Evolutionary conservation across 2,113 vertebrate species (phyloP).

Genomic region (Zonotrichia leucophrys): DNA sequence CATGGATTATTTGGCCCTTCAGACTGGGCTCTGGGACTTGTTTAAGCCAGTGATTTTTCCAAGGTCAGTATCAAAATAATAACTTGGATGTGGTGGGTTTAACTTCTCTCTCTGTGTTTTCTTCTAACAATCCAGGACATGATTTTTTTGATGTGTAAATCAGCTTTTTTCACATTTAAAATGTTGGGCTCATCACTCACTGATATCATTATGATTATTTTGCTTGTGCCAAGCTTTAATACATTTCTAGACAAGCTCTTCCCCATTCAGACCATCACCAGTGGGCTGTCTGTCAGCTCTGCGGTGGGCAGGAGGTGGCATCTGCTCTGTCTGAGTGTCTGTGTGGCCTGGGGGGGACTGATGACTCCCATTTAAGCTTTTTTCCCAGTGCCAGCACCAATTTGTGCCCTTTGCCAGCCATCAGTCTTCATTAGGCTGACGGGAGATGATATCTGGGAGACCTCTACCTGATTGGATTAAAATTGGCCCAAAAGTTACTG

Average conservation of each 20-base stretch:
- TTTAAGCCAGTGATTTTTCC: not conserved
- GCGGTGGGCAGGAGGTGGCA: not conserved
- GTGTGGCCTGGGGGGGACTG: not conserved
- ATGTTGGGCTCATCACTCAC: not conserved
- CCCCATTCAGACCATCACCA: not conserved
- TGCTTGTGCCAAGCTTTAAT: not conserved
- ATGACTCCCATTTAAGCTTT: not conserved
- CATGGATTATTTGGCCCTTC: not conserved
- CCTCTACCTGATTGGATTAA: constrained; percentile 16
- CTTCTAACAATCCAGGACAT: not conserved
- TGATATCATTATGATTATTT: not conserved
- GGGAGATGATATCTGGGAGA: not conserved
- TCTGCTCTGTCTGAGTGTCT: not conserved
- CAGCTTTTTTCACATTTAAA: not conserved
- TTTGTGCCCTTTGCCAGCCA: not conserved
- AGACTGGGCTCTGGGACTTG: not conserved
- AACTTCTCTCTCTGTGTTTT: not conserved
- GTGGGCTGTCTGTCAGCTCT: not conserved
- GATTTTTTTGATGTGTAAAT: not conserved
- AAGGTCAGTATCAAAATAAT: not conserved
- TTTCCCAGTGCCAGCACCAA: not conserved
- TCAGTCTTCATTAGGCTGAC: constrained; percentile 1
- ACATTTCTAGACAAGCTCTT: not conserved
- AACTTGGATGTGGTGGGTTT: not conserved
- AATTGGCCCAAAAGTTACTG: not conserved